These are phyloP conservation scores for Drosophila sucinea DNA, from an alignment of 1,140 invertebrate genomes.

Conservation along the genomic window DNA sequence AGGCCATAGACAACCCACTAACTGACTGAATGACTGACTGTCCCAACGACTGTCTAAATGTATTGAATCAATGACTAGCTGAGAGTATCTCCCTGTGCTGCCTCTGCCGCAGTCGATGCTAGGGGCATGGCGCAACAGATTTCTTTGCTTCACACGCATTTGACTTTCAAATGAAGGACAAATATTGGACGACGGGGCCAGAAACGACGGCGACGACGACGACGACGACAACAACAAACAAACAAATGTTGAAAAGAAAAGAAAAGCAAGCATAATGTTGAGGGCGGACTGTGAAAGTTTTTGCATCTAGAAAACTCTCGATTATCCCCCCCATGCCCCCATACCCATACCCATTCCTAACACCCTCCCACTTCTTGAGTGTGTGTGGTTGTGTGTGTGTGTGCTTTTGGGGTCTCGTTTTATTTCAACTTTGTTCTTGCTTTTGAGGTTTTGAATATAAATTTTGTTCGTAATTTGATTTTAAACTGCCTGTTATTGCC, in stretches of 20 bases:
- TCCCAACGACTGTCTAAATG: conserved; percentile 13
- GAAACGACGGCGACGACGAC: not conserved
- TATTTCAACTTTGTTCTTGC: conserved; percentile 48
- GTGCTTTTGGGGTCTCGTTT: conserved; percentile 26
- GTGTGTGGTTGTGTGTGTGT: conserved; percentile 18
- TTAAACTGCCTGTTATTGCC: conserved; percentile 70
- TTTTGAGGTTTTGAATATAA: conserved; percentile 69
- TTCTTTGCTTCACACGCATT: conserved; percentile 78
- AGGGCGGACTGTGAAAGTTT: conserved; percentile 73
- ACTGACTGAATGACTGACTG: conserved; percentile 2
- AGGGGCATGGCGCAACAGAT: conserved; percentile 68
- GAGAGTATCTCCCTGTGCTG: conserved; percentile 5
- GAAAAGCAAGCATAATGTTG: conserved; percentile 53
- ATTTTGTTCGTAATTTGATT: conserved; percentile 79
- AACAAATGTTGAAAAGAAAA: conserved; percentile 39
- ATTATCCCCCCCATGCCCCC: conserved; percentile 21
- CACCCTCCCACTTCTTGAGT: not conserved
- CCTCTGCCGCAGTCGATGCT: conserved; percentile 22
- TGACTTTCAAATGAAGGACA: conserved; percentile 82
- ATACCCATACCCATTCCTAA: not conserved
- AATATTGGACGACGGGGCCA: conserved; percentile 63
- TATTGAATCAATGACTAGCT: conserved; percentile 14
- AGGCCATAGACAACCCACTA: conserved; percentile 6
- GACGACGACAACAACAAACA: conserved; percentile 48
- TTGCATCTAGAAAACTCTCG: conserved; percentile 56